Conservation (phyloP, 1,140 invertebrate genomes). For the Neocloeon triangulifer region DNA sequence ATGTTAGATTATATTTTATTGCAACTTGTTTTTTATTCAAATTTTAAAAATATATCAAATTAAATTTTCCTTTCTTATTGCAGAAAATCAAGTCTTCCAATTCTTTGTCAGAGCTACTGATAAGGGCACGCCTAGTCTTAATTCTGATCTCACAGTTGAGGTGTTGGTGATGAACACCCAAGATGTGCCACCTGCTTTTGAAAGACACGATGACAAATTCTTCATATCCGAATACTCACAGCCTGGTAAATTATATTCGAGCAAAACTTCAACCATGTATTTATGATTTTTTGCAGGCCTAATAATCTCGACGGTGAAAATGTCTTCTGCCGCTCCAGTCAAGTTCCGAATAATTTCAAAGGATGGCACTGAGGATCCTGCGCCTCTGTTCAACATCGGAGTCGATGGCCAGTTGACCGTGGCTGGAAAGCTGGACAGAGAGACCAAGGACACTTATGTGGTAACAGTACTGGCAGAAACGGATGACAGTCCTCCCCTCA, state of each 20-base stretch:
- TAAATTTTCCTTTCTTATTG: conserved; percentile 13
- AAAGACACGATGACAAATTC: conserved; percentile 44
- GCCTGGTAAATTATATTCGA: conserved; percentile 20
- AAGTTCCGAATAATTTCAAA: conserved; percentile 44
- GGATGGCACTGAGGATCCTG: conserved; percentile 18
- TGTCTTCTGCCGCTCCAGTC: conserved; percentile 29
- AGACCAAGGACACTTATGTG: conserved; percentile 41
- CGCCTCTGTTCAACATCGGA: conserved; percentile 54
- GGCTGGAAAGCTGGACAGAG: conserved; percentile 49
- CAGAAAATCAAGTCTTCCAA: conserved; percentile 62
- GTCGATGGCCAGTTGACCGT: conserved; percentile 45
- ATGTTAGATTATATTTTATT: no score
- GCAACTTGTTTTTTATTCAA: conserved; percentile 6
- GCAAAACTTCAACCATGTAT: neutral
- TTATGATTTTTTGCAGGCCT: conserved; percentile 20
- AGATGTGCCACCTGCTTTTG: conserved; percentile 45
- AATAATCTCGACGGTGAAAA: conserved; percentile 34
- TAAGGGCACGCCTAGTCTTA: conserved; percentile 35
- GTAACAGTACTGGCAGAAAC: conserved; percentile 65
- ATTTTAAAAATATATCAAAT: neutral
- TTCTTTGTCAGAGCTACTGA: conserved; percentile 75
- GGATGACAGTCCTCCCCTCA: conserved; percentile 45
- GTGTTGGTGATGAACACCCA: conserved; percentile 47
- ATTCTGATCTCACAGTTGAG: conserved; percentile 57
- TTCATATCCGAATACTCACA: conserved; percentile 57